Evolutionary conservation across 2,888 invertebrate genomes (phyloP), one percentile per base, ranked within the genome.

Genomic region (Chymomyza procnemis): DNA sequence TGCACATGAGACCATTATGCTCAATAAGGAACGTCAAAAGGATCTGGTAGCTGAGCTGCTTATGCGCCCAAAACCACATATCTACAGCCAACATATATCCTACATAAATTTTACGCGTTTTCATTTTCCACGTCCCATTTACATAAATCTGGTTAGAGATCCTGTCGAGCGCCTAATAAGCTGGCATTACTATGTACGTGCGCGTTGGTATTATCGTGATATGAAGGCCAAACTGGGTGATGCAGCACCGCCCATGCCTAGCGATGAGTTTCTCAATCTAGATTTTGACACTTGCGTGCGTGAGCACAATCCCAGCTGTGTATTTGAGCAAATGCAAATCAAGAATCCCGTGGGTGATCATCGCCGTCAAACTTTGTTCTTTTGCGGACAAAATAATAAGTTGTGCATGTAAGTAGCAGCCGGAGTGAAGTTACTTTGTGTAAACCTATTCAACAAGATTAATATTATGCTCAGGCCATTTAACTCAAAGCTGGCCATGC

Each of bases 101-200:
- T 96, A 95, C 90, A 95, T 97, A 12, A 97, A 97, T 90, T 96
- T 97, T 81, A 95, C 96, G 19, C 94, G 94, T 79, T 95, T 93
- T 88, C 94, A 95, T 61, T 92, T 94, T 79, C 95, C 96, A 0
- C 93, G 94, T 83, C 97, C 97, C 1, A 96, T 97, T 84, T 97
- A 97, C 91, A 95, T 97, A 77, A 97, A 97, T 91, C 92, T 97
- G 76, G 96, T 97, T 1, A 93, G 97, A 14, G 97, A 97, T 91
- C 97, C 97, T 0, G 94, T 97, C 41, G 97, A 97, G 90, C 93
- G 97, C 26, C 95, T 97, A 5, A 96, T 97, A 83, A 97, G 96
- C 5, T 97, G 97, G 97, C 97, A 97, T 90, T 97, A 97, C 90
- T 97, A 97, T 91, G 94, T 97, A 3, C 92, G 97, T 55, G 96